Conservation (phyloP, 1,140 invertebrate species). For the Lanistes nyassanus region DNA sequence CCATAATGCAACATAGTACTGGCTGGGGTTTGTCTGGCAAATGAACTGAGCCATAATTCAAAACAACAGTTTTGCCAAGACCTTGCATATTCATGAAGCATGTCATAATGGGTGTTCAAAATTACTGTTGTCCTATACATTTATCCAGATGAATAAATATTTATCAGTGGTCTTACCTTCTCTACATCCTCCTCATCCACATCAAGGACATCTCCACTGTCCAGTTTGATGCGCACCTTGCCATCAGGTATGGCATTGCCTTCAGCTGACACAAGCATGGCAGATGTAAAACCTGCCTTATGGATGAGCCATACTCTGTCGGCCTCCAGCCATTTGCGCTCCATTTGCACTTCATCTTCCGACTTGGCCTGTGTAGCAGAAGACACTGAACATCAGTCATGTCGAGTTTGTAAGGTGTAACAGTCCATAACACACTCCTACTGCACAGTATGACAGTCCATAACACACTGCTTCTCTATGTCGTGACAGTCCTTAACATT, state of each 20-base stretch:
- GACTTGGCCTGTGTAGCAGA: slow-evolving; percentile 77
- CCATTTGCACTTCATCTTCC: slow-evolving; percentile 82
- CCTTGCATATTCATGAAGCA: too few relatives aligned
- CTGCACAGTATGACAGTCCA: neutral
- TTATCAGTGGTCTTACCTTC: slow-evolving; percentile 69
- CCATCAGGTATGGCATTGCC: slow-evolving; percentile 65
- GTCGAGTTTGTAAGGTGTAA: neutral
- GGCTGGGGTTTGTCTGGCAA: too few relatives aligned
- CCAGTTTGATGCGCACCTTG: slow-evolving; percentile 80
- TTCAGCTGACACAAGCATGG: slow-evolving; percentile 71
- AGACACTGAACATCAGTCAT: neutral
- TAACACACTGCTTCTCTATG: neutral
- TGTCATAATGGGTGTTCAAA: too few relatives aligned
- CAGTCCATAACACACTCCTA: neutral
- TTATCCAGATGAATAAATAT: too few relatives aligned
- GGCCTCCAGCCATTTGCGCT: slow-evolving; percentile 82
- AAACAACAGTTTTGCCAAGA: too few relatives aligned
- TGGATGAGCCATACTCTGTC: slow-evolving; percentile 91
- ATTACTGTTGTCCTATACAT: too few relatives aligned
- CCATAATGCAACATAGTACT: too few relatives aligned
- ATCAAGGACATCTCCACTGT: slow-evolving; percentile 79
- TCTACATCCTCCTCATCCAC: slow-evolving; percentile 94
- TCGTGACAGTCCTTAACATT: neutral
- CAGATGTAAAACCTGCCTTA: slow-evolving; percentile 86
- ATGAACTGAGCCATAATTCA: too few relatives aligned